Evolutionary conservation across 2,113 vertebrate species (phyloP).

Genomic region (Nyctereutes procyonoides): DNA sequence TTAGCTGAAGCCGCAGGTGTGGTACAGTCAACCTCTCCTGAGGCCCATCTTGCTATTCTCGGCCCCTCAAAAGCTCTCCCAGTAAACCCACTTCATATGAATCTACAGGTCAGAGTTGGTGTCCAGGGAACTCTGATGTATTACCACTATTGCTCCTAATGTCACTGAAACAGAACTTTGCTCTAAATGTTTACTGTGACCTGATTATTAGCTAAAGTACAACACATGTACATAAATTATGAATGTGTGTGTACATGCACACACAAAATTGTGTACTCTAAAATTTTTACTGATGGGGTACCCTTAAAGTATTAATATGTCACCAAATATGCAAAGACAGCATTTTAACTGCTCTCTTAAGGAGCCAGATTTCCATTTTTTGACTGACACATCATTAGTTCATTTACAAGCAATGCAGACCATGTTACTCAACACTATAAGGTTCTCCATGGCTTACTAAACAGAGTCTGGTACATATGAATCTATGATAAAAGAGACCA

Average conservation of each 20-base stretch:
- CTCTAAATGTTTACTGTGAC: background rate
- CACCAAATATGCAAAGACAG: background rate
- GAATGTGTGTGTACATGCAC: background rate
- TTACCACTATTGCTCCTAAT: background rate
- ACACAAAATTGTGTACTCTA: background rate
- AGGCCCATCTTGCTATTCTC: background rate
- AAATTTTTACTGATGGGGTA: too few relatives aligned
- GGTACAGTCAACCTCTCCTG: background rate
- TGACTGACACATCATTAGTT: background rate
- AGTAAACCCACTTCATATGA: background rate
- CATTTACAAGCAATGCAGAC: background rate
- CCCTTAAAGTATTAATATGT: background rate
- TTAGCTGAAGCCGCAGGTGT: background rate
- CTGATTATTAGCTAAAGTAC: background rate
- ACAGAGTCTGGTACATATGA: background rate
- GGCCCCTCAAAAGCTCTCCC: background rate
- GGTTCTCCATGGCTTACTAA: background rate
- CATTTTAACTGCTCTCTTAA: background rate
- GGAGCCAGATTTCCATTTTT: background rate
- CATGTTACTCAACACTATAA: background rate
- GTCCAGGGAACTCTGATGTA: background rate
- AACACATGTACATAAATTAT: background rate
- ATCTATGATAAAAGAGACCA: background rate
- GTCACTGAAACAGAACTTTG: background rate
- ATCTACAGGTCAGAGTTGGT: background rate